Conservation (phyloP, 2,888 invertebrate genomes). For the Xanthia togata region DNA sequence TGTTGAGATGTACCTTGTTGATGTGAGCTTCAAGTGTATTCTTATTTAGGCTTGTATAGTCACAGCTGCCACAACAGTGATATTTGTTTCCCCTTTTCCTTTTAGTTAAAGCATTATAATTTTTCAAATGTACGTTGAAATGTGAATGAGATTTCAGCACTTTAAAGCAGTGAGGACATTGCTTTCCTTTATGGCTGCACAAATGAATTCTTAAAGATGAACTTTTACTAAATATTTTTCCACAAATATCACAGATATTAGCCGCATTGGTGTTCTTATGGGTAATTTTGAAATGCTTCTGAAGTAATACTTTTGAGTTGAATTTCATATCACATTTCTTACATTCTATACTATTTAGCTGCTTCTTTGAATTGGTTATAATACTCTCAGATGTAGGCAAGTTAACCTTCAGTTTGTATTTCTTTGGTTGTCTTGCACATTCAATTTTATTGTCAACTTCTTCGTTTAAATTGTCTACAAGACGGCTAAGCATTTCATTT, state of each 20-base stretch:
- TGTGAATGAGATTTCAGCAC: conserved; percentile 73
- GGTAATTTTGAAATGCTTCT: conserved; percentile 58
- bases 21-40: conserved; percentile 76
- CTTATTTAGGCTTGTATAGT: conserved; percentile 74
- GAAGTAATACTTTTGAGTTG: conserved; percentile 51
- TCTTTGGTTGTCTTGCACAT: conserved; percentile 34
- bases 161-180: conserved; percentile 76
- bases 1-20: conserved; percentile 76
- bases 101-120: conserved; percentile 63
- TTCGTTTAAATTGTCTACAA: conserved; percentile 60
- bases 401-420: conserved; percentile 46
- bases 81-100: conserved; percentile 59
- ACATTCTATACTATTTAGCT: conserved; percentile 7
- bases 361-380: conserved; percentile 24
- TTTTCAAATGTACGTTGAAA: conserved; percentile 71
- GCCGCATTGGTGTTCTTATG: conserved; percentile 63
- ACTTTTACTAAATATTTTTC: conserved; percentile 67
- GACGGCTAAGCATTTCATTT: conserved; percentile 54
- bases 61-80: conserved; percentile 72
- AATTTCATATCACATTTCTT: conserved; percentile 62
- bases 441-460: conserved; percentile 55
- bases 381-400: conserved; percentile 45
- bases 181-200: conserved; percentile 68
- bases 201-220: conserved; percentile 69
- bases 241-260: conserved; percentile 72